Base-by-base conservation (phyloP, 2,888 invertebrate species). In the Lepidonotus clava region DNA sequence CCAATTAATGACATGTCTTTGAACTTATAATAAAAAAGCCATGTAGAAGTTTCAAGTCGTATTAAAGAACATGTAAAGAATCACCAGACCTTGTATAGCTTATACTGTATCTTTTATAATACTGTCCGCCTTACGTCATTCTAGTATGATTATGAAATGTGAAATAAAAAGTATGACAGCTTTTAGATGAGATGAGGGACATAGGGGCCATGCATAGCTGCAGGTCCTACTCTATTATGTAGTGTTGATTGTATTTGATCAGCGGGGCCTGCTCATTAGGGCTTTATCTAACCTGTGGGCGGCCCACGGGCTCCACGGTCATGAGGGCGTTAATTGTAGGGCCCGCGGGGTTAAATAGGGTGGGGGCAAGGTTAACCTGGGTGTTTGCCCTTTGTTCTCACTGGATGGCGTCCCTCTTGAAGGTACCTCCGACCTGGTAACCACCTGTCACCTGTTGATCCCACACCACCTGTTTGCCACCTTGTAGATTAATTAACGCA, bases 391-490 rank as follows among this genome's bases (percentile, higher is more conserved):
- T 4, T 66, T 28, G 11, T 32, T 34, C 6, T 34, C 28, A 34
- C 34, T 28, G 28, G 67, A 24, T 8, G 56, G n/a, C 5, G n/a
- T 56, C 56, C n/a, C 14, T 14, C 28, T 36, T 34, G 38, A 18
- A 71, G 14, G 36, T 36, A 21, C 36, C 71, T 71, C 71, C 21
- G 36, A 71, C 71, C 38, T 71, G 34, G 71, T 71, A 34, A 36
- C 38, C 71, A 38, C 38, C 71, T 36, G 71, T 71, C 71, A 71
- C 71, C 71, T 71, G 71, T 71, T 71, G 71, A 61, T 61, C n/a
- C 21, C 38, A 21, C 38, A 14, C 34, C 71, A 71, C 71, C 71
- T 71, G 38, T 38, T 36, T n/a, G n/a, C n/a, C n/a, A n/a, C n/a
- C n/a, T n/a, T n/a, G n/a, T n/a, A n/a, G n/a, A n/a, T n/a, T n/a